Percentiles rank a stretch among this genome's conserved stretches.
Conservation (phyloP, 2,888 invertebrate species). For the Dolomedes plantarius region DNA sequence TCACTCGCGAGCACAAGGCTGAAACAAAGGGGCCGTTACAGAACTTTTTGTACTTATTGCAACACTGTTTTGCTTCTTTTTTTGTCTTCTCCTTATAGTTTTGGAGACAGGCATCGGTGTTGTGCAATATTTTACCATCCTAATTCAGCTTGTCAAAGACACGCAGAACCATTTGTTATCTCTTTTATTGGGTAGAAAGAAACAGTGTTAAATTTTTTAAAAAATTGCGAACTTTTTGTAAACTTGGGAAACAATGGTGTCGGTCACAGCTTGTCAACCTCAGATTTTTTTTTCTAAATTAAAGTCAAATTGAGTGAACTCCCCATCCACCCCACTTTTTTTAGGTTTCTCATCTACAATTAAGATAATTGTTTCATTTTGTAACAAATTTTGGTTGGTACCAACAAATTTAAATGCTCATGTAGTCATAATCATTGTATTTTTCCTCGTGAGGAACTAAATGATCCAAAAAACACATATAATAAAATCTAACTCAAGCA, state of each 20-base stretch:
- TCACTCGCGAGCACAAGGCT: conserved; percentile 4
- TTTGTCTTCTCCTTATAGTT: conserved; percentile 2
- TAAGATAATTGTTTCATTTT: too few relatives aligned
- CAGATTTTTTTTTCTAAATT: not conserved
- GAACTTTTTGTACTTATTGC: conserved; percentile 24
- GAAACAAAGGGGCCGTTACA: conserved; percentile 35
- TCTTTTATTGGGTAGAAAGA: not conserved
- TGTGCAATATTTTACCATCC: conserved; percentile 28
- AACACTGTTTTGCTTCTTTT: conserved; percentile 1
- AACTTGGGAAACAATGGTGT: not conserved
- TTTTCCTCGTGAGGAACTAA: too few relatives aligned
- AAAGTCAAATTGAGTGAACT: not conserved
- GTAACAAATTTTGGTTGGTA: too few relatives aligned
- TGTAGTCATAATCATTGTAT: too few relatives aligned
- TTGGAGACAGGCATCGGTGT: conserved; percentile 1
- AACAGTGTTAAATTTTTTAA: too few relatives aligned
- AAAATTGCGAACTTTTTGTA: conserved; percentile 10
- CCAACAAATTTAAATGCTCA: too few relatives aligned
- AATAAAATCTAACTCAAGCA: too few relatives aligned
- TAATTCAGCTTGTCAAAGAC: conserved; percentile 45
- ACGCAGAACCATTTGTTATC: conserved; percentile 14
- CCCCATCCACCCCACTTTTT: too few relatives aligned
- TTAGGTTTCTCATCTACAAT: too few relatives aligned
- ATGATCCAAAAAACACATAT: too few relatives aligned
- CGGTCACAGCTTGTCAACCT: conserved; percentile 15